Percentiles rank a stretch among this genome's conserved stretches.
phyloP scores from a whole-genome alignment of 2,888 invertebrate genomes.

The Hirtodrosophila cameraria region DNA sequence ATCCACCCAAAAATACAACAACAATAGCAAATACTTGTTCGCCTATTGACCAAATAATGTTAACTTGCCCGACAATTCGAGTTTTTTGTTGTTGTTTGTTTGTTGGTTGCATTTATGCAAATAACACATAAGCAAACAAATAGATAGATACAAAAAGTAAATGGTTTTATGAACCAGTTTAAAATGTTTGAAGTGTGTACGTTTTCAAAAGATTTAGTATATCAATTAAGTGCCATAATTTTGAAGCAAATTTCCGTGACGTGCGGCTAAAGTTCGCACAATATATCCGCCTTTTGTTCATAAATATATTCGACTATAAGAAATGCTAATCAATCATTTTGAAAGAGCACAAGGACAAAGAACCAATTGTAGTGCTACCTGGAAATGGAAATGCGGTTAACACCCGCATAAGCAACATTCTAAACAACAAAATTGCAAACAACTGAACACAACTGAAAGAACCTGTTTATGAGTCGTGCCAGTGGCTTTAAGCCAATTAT shows the following conservation, averaged over 20 bases:
- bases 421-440: constrained; percentile 51
- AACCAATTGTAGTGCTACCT: constrained; percentile 34
- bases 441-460: constrained; percentile 34
- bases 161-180: constrained; percentile 40
- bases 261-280: constrained; percentile 14
- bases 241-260: constrained; percentile 33
- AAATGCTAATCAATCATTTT: constrained; percentile 55
- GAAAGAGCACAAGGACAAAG: constrained; percentile 32
- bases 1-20: constrained; percentile 6
- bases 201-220: no score
- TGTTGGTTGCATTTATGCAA: constrained; percentile 28
- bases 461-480: constrained; percentile 63
- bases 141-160: constrained; percentile 9
- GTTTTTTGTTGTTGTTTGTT: neutral
- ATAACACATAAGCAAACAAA: constrained; percentile 7
- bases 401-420: constrained; percentile 67
- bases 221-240: neutral
- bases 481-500: constrained; percentile 51
- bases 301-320: neutral
- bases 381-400: constrained; percentile 42
- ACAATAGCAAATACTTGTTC: constrained; percentile 23
- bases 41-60: constrained; percentile 45
- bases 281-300: constrained; percentile 60
- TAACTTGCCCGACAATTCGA: constrained; percentile 16
- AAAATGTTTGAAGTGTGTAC: neutral